These are phyloP conservation scores for Arizona elegans DNA, from an alignment of 2,113 vertebrate genomes.

Conservation along the genomic window DNA sequence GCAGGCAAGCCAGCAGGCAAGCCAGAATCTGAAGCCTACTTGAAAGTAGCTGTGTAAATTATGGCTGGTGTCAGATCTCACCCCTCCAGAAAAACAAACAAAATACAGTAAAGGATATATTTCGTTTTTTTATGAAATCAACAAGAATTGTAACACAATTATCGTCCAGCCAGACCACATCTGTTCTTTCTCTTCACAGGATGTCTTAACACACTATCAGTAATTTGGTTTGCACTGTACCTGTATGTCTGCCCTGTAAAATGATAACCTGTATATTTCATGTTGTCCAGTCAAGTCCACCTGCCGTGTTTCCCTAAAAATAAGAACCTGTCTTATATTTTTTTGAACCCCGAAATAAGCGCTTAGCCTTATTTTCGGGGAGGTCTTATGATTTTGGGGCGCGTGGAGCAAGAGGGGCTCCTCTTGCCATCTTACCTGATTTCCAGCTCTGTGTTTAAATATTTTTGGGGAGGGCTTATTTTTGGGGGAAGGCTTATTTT, in stretches of 20 bases:
- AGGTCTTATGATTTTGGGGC: too few relatives aligned
- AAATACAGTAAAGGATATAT: neutral
- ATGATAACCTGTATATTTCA: neutral
- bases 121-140: neutral
- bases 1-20: neutral
- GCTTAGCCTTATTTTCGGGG: too few relatives aligned
- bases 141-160: neutral
- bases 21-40: neutral
- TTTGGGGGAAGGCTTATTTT: too few relatives aligned
- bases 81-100: neutral
- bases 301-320: too few relatives aligned
- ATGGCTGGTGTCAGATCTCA: neutral
- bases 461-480: too few relatives aligned
- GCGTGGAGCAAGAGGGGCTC: too few relatives aligned
- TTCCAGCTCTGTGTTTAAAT: too few relatives aligned
- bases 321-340: too few relatives aligned
- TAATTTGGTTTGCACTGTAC: neutral
- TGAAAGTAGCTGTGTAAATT: neutral
- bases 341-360: too few relatives aligned
- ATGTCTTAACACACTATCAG: neutral
- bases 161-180: neutral
- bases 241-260: neutral
- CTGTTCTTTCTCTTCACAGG: neutral
- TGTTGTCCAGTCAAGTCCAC: neutral
- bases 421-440: too few relatives aligned